Evolutionary conservation across 2,797 vertebrate species (phyloP), one percentile per base, ranked within the genome.

Genomic region (Pipistrellus nathusii): DNA sequence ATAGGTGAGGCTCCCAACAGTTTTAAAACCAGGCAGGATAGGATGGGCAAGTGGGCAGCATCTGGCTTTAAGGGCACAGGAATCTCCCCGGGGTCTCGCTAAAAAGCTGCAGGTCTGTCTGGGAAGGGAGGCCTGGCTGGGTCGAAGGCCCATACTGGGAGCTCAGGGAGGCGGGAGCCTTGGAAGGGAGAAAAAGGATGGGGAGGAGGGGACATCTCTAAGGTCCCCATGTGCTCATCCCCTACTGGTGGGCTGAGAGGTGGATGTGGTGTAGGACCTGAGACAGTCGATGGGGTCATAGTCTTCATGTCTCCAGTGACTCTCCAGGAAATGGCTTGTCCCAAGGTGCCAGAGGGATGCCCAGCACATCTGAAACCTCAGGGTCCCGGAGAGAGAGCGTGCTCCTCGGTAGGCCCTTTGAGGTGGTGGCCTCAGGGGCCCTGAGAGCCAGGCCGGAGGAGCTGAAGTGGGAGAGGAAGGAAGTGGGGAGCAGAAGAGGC

Each of bases 381-480:
- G 68, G 46, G 48, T 87, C 83, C 81, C 62, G 23, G 77, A 53
- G 46, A 55, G 35, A 55, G 17, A 7, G 35, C 30, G 51, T 1
- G 32, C 35, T 21, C 17, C 35, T 0, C 2, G 32, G n/a, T 10
- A 1, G 30, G 46, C 25, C 69, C 5, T 20, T 76, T 72, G 35
- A 53, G 15, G 23, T 9, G n/a, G 53, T 85, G 96, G 92, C 95
- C 95, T 95, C 77, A 82, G 84, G 87, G 94, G 94, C 91, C 88
- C 93, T 3, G 71, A 89, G 91, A 85, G 87, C 87, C 91, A 83
- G 82, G 92, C 93, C 72, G 57, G 94, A 97, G 97, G 96, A 95
- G 73, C 96, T 27, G 68, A 95, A 14, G 35, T 96, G 96, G 96
- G 1, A 12, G 86, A 97, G 98, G 98, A 98, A 98, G 98, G 98